Percentiles rank a stretch among this genome's conserved stretches.
These are phyloP conservation scores for Oostethus manadensis DNA, from an alignment of 2,113 vertebrate species.

Conservation along the genomic window DNA sequence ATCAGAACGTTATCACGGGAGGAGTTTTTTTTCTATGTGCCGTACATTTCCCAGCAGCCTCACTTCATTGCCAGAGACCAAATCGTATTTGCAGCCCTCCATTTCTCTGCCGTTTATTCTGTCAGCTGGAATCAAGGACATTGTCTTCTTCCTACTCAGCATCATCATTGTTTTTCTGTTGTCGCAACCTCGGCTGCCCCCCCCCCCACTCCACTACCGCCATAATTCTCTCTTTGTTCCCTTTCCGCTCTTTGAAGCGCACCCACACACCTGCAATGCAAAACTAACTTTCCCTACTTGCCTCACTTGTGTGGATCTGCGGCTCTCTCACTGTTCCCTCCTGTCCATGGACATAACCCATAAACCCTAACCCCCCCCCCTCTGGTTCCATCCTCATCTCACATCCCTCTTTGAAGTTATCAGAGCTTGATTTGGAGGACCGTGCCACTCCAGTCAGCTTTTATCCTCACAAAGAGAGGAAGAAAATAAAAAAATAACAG, in stretches of 20 bases:
- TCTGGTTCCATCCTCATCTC: conserved; percentile 43
- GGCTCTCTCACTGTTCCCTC: conserved; percentile 9
- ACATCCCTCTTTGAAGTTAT: conserved; percentile 65
- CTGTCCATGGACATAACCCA: not conserved
- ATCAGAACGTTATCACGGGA: conserved; percentile 9
- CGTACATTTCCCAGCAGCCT: conserved; percentile 22
- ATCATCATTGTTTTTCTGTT: conserved; percentile 18
- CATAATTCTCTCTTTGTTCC: conserved; percentile 47
- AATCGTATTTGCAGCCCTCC: conserved; percentile 29
- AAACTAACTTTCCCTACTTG: conserved; percentile 49
- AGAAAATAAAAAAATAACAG: conserved; percentile 1
- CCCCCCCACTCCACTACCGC: conserved; percentile 13
- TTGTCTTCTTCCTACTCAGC: conserved; percentile 24
- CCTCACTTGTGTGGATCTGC: conserved; percentile 24
- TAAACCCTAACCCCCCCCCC: not conserved
- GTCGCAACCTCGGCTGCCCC: not conserved
- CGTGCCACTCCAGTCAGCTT: conserved; percentile 59
- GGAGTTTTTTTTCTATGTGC: not conserved
- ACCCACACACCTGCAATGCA: conserved; percentile 25
- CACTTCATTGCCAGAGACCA: conserved; percentile 28
- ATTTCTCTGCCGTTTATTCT: conserved; percentile 18
- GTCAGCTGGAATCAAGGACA: conserved; percentile 15
- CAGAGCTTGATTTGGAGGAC: conserved; percentile 39
- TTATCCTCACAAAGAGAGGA: conserved; percentile 50
- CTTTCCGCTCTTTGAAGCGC: conserved; percentile 56